These are phyloP conservation scores for Diaphora mendica DNA, from an alignment of 2,888 invertebrate genomes.

Conservation along the genomic window DNA sequence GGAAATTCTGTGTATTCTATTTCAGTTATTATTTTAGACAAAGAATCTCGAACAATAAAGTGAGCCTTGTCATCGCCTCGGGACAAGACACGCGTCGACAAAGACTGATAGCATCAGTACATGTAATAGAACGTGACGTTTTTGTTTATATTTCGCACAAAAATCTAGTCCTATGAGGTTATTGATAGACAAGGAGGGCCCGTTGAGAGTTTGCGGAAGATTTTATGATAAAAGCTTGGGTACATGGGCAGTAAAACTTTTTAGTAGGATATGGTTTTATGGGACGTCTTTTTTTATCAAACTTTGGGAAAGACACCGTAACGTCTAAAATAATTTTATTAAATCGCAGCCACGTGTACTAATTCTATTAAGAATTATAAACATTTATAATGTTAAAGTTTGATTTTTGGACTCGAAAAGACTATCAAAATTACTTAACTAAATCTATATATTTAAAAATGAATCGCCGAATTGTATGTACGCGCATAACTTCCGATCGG, in stretches of 20 bases:
- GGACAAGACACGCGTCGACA: background rate
- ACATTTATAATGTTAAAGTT: no score
- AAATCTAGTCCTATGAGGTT: slow-evolving; percentile 8
- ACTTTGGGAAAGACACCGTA: background rate
- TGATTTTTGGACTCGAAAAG: no score
- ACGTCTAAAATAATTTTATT: no score
- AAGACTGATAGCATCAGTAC: slow-evolving; percentile 12
- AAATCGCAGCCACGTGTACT: no score
- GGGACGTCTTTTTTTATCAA: background rate
- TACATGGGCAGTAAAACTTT: slow-evolving; percentile 8
- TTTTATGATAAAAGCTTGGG: background rate
- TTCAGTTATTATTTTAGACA: background rate
- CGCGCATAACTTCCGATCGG: no score
- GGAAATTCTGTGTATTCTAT: background rate
- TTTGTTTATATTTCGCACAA: slow-evolving; percentile 6
- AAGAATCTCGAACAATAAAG: slow-evolving; percentile 2
- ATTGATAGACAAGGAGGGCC: slow-evolving; percentile 7
- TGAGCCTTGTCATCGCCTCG: slow-evolving; percentile 1
- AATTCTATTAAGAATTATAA: no score
- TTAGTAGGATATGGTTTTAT: background rate
- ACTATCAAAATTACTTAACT: no score
- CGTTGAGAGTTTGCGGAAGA: slow-evolving; percentile 5
- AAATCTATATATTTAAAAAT: no score
- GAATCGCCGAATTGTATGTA: no score
- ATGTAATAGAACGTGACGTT: slow-evolving; percentile 14